Evolutionary conservation across 1,140 invertebrate genomes (phyloP), one percentile per base, ranked within the genome.

Genomic region (Leptinotarsa undecemlineata): DNA sequence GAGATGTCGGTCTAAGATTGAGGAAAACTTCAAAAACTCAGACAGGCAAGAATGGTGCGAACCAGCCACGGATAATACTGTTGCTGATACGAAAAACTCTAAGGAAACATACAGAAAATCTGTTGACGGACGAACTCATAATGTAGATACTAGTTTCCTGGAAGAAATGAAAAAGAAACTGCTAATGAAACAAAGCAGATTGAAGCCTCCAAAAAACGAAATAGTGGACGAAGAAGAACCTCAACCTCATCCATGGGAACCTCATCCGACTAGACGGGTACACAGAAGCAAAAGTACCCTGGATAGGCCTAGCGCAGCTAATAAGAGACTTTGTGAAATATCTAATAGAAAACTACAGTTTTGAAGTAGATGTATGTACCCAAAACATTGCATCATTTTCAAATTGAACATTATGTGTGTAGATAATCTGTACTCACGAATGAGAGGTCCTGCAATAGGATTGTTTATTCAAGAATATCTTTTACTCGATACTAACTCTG

Each of bases 271-370:
- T n/a, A 68, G 21, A 17, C 11, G 14, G 33, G 20, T 70, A 11
- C 33, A 57, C 0, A 70, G 68, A 3, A 70, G 68, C 68, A 70
- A 70, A 60, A 70, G 68, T 70, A 70, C 68, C 19, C 2, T 70
- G 14, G 68, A 70, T 14, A 70, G 57, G 21, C 51, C 51, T 15
- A 57, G 14, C n/a, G 51, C 51, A 57, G 51, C 51, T 15, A 57
- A n/a, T 17, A 57, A 57, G n/a, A 57, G 4, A 57, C 51, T 19
- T 17, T 57, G 14, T 57, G n/a, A 19, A 57, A 57, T 57, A 57
- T n/a, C 51, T 57, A 17, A n/a, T 5, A 19, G n/a, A 57, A 15
- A 57, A 19, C 51, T 17, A 19, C 15, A 42, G 2, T 42, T 42
- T 2, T 42, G 33, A 42, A 42, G 8, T 42, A 42, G 33, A 8